Conservation (phyloP, 2,888 invertebrate species). For the Eupithecia insigniata region DNA sequence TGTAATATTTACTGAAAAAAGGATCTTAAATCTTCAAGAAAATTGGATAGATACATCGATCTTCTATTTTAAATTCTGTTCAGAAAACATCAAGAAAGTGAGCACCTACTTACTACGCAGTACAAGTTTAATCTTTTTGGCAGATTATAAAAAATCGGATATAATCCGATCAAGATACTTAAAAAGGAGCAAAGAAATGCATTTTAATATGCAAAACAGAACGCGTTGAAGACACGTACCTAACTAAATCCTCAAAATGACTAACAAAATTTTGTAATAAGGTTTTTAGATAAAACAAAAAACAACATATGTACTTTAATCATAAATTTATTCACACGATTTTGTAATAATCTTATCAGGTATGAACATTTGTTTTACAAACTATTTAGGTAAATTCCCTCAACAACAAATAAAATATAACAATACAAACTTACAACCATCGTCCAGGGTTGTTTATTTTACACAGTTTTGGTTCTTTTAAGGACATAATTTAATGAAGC, state of each 20-base stretch:
- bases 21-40: neutral
- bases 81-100: neutral
- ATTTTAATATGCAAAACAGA: neutral
- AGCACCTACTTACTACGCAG: neutral
- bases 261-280: neutral
- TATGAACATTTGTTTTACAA: neutral
- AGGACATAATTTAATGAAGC: neutral
- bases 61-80: neutral
- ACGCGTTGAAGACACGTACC: neutral
- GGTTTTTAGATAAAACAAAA: neutral
- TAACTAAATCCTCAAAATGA: no score
- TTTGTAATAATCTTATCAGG: neutral
- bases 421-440: no score
- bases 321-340: neutral
- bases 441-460: neutral
- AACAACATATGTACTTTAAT: neutral
- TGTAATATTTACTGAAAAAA: neutral
- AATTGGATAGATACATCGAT: no score
- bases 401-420: no score
- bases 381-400: neutral
- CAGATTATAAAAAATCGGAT: neutral
- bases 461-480: neutral
- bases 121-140: neutral
- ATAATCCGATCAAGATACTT: neutral
- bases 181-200: neutral